Conservation (phyloP, 2,113 vertebrate species). For the Alligator mississippiensis region DNA sequence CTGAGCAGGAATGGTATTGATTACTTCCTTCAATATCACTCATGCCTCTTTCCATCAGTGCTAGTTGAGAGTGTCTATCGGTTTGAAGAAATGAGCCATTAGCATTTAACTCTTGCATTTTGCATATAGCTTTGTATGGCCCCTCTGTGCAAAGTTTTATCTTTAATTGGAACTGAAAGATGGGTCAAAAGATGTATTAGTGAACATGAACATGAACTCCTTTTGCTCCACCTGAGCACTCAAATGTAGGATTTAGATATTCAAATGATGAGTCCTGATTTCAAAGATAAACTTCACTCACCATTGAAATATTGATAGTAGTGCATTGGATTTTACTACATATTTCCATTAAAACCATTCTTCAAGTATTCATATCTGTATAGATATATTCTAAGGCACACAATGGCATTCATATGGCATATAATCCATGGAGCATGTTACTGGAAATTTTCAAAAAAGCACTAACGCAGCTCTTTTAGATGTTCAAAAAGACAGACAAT, state of each 20-base stretch:
- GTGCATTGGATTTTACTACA: background rate
- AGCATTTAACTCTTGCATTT: background rate
- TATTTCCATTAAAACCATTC: background rate
- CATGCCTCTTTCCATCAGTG: background rate
- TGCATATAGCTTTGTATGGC: too few species aligned
- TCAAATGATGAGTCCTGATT: background rate
- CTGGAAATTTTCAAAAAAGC: background rate
- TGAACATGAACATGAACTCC: background rate
- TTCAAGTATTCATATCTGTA: background rate
- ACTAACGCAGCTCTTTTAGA: background rate
- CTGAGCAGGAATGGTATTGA: background rate
- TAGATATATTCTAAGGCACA: background rate
- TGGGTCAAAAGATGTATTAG: background rate
- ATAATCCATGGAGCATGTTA: too few species aligned
- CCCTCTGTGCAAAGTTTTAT: background rate
- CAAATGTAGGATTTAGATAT: background rate
- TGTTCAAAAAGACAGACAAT: background rate
- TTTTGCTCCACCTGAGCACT: background rate
- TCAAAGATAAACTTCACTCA: background rate
- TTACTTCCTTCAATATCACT: background rate
- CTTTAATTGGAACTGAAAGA: background rate
- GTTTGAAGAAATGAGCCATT: too few species aligned
- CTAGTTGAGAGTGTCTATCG: background rate
- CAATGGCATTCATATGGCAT: background rate
- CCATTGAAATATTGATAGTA: background rate